A percentile compares a stretch with the other conserved stretches of the same genome.
Evolutionary conservation across 2,113 vertebrate genomes (phyloP).

Genomic region (Ophiodon elongatus): DNA sequence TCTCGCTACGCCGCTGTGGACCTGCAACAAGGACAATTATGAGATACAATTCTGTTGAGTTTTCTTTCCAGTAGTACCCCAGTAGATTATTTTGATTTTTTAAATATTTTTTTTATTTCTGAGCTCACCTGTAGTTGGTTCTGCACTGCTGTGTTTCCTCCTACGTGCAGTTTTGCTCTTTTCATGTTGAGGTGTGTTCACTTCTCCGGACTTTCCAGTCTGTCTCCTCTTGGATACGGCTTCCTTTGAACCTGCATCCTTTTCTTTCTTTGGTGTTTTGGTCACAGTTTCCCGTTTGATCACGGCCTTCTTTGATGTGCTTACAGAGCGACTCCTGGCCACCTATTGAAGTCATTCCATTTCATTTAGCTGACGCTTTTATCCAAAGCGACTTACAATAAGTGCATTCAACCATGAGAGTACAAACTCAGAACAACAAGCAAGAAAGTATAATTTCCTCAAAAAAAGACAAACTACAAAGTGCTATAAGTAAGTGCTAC

Average conservation of each 20-base stretch:
- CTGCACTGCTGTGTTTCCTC: slow-evolving; percentile 30
- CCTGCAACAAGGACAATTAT: slow-evolving; percentile 56
- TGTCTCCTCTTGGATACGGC: slow-evolving; percentile 21
- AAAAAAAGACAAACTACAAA: too few species aligned
- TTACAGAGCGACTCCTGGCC: slow-evolving; percentile 20
- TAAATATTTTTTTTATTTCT: background rate
- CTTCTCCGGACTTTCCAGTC: background rate
- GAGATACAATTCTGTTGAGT: background rate
- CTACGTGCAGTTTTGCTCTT: background rate
- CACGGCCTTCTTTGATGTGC: slow-evolving; percentile 37
- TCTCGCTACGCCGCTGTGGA: slow-evolving; percentile 39
- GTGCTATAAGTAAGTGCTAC: too few species aligned
- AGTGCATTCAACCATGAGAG: too few species aligned
- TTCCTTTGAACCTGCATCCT: background rate
- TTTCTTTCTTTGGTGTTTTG: slow-evolving; percentile 37
- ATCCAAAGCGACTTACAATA: too few species aligned
- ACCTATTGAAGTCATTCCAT: too few species aligned
- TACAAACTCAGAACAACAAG: too few species aligned
- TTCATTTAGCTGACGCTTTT: too few species aligned
- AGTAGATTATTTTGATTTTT: background rate
- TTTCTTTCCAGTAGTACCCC: background rate
- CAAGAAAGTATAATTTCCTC: too few species aligned
- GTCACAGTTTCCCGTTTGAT: slow-evolving; percentile 48
- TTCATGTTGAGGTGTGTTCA: background rate
- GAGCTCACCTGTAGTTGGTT: slow-evolving; percentile 49